Base-by-base conservation (phyloP, 2,113 vertebrate species). In the Engystomops pustulosus region DNA sequence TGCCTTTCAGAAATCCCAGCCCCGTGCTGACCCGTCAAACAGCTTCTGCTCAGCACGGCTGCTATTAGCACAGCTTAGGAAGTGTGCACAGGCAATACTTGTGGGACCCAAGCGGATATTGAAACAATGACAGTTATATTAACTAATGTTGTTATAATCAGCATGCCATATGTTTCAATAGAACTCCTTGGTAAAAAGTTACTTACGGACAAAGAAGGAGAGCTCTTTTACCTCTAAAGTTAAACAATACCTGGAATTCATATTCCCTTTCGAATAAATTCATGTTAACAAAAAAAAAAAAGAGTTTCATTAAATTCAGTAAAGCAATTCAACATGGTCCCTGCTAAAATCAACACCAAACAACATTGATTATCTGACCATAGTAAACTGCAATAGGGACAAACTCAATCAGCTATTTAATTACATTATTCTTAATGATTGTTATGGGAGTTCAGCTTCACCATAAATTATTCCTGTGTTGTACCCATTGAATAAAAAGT, bases 281-380 rank as follows among this genome's bases (percentile, higher is more conserved):
- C 49, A 67, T 49, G 78, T 51, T 69, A 68, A 27, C n/a, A 58
- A 55, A 55, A 12, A 60, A 5, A 65, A 32, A 67, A 78, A 80
- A 75, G 76, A 60, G 49, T 79, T 85, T 85, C 45, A 70, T 85
- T 85, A 55, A 58, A 79, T 58, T 41, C 65, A 70, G 34, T 10
- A 69, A 8, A 70, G 60, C 32, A 70, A 69, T 79, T 45, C 62
- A 79, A 58, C 62, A 85, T 70, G 83, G 75, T 47, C 74, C 51
- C 62, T 70, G 76, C 62, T 78, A 85, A 77, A 85, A 85, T 79
- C 75, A 69, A 70, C 75, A 85, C 74, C 75, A 77, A 85, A 69
- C 83, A 85, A 79, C 83, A 85, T 85, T 85, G 83, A 85, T 85
- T 85, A 85, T 85, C 83, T 85, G 83, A 85, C 83, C 83, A 85